Evolutionary conservation across 2,888 invertebrate genomes (phyloP), one percentile per base, ranked within the genome.

Genomic region (Saturnia pavonia): DNA sequence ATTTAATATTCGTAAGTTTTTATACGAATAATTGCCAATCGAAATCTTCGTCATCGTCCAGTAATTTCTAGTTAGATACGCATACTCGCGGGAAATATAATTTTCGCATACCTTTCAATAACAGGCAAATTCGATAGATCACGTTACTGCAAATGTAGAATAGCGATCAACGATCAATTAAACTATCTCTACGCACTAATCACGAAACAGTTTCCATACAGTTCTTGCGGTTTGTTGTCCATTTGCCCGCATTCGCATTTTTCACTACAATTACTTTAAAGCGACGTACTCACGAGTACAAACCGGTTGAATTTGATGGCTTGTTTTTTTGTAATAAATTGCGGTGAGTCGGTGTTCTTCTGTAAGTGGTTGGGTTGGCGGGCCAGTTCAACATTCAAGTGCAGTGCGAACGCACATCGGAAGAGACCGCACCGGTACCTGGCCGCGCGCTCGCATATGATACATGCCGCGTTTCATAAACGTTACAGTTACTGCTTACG

Each of bases 361-460:
- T 73, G 71, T 73, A 68, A 73, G 77, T 73, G 85, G 85, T 54
- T 84, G 91, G 85, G 84, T 90, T 82, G 80, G 67, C 84, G 81
- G 80, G 87, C 83, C 88, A 89, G 92, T 92, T 91, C 91, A 90
- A 89, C 87, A 91, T 85, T 91, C 90, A 91, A 89, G 90, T 90
- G 90, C 91, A 89, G 85, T 87, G 88, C 87, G 78, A 80, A 77
- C 91, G 91, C 91, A 92, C 88, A 90, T 85, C 87, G 82, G 80
- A 80, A 85, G 85, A 85, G 88, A 82, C 85, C 81, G 88, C 82
- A 80, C 77, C 75, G 80, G 82, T 79, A 85, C 85, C 84, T 85
- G 86, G 88, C 81, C 84, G 89, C 87, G 86, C 87, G 83, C 74
- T 72, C 82, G 82, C 74, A 70, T 77, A 82, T 80, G 79, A 78